These are phyloP conservation scores for Gila robusta DNA, from an alignment of 2,797 vertebrate species.

Conservation along the genomic window DNA sequence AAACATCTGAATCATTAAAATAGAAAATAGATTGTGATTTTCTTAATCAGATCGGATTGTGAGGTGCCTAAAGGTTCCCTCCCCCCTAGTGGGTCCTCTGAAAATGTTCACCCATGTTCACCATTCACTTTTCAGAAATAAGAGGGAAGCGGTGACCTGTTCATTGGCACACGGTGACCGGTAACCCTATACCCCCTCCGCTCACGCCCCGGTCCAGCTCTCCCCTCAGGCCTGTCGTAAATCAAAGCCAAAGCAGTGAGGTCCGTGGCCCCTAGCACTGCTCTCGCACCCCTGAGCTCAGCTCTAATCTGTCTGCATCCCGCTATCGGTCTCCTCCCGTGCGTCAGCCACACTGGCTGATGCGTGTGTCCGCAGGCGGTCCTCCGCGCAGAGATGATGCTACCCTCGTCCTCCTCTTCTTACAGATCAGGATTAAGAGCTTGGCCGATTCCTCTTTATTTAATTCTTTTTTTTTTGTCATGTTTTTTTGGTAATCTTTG, in stretches of 20 bases:
- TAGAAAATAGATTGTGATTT: neutral
- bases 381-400: slow-evolving; percentile 38
- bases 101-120: neutral
- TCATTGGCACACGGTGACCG: slow-evolving; percentile 41
- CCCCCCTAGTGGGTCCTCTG: neutral
- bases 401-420: slow-evolving; percentile 36
- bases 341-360: slow-evolving; percentile 40
- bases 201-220: slow-evolving; percentile 24
- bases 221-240: slow-evolving; percentile 51
- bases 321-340: slow-evolving; percentile 47
- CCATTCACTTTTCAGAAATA: slow-evolving; percentile 17
- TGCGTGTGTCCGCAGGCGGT: slow-evolving; percentile 38
- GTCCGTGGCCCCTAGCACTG: slow-evolving; percentile 21
- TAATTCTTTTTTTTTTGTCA: slow-evolving; percentile 64
- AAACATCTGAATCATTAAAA: neutral
- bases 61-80: neutral
- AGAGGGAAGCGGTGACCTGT: slow-evolving; percentile 26
- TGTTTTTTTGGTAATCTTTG: slow-evolving; percentile 71
- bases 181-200: slow-evolving; percentile 46
- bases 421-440: slow-evolving; percentile 70
- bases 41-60: neutral
- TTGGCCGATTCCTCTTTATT: slow-evolving; percentile 66
- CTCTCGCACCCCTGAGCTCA: slow-evolving; percentile 45
- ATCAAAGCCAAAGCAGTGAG: slow-evolving; percentile 44
- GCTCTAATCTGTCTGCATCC: slow-evolving; percentile 52